Evolutionary conservation across 2,797 vertebrate species (phyloP).

Genomic region (Cuniculus paca): DNA sequence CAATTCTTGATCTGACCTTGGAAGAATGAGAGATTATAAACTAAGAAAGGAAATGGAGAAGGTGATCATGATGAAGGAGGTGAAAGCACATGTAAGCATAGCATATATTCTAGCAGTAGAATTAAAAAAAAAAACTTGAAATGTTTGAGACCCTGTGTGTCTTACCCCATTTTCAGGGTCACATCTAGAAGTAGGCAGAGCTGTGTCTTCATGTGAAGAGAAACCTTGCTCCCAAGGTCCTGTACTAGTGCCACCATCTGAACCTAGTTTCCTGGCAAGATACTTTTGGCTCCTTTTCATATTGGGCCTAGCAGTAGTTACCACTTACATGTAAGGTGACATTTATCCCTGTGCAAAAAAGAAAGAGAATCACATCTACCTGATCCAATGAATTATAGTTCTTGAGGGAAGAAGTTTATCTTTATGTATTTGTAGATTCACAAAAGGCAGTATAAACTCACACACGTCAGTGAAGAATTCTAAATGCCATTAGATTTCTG

Average conservation of each 20-base stretch:
- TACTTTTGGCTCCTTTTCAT: background rate
- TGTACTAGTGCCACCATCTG: background rate
- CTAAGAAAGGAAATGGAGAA: background rate
- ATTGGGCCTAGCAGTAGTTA: background rate
- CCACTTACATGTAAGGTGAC: background rate
- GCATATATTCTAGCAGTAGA: background rate
- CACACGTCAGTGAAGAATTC: background rate
- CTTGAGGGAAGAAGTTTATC: background rate
- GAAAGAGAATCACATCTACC: background rate
- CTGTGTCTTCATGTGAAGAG: background rate
- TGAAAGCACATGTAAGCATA: background rate
- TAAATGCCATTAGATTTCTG: background rate
- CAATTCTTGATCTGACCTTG: background rate
- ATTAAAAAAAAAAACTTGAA: background rate
- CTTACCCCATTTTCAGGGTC: background rate
- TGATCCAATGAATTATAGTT: background rate
- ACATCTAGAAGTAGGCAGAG: background rate
- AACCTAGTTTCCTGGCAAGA: background rate
- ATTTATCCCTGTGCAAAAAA: background rate
- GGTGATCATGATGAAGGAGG: background rate
- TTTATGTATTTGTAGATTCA: background rate
- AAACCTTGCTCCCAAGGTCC: background rate
- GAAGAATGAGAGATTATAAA: background rate
- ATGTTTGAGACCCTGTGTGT: background rate
- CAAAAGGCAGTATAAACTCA: background rate